Evolutionary conservation across 2,888 invertebrate species (phyloP).

Genomic region (Digitonthophagus gazella): DNA sequence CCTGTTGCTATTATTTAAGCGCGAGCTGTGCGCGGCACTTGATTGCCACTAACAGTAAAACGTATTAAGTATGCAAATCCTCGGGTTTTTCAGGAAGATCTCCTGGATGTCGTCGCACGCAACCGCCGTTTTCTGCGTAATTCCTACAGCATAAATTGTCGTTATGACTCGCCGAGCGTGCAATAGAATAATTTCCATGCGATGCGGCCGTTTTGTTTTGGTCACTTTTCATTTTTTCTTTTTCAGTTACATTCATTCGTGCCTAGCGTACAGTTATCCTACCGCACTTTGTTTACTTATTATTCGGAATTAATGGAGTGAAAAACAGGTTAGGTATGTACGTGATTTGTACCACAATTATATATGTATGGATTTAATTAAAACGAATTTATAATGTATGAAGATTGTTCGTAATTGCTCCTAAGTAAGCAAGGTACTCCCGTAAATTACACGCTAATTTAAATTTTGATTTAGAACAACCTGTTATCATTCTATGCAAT

Average conservation of each 20-base stretch:
- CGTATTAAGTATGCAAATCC: constrained; percentile 11
- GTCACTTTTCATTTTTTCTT: not conserved
- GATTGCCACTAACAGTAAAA: constrained; percentile 14
- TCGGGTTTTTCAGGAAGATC: not conserved
- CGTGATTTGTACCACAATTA: not conserved
- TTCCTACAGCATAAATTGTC: not conserved
- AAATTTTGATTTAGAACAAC: not conserved
- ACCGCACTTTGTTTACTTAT: not conserved
- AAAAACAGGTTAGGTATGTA: not conserved
- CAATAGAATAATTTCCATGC: constrained; percentile 2
- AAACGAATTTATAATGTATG: not conserved
- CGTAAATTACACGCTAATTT: not conserved
- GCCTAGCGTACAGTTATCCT: not conserved
- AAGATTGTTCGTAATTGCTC: not conserved
- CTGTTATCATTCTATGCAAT: not conserved
- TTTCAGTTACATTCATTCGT: not conserved
- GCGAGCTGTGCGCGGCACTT: constrained; percentile 4
- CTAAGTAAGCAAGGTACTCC: not conserved
- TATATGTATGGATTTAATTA: not conserved
- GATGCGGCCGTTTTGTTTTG: not conserved
- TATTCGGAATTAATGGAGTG: not conserved
- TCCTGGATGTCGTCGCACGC: constrained; percentile 2
- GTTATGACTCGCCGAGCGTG: not conserved
- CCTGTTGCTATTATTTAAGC: constrained; percentile 4
- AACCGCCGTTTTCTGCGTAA: not conserved